These are phyloP conservation scores for Lacanobia wlatinum DNA, from an alignment of 2,888 invertebrate genomes.

Conservation along the genomic window DNA sequence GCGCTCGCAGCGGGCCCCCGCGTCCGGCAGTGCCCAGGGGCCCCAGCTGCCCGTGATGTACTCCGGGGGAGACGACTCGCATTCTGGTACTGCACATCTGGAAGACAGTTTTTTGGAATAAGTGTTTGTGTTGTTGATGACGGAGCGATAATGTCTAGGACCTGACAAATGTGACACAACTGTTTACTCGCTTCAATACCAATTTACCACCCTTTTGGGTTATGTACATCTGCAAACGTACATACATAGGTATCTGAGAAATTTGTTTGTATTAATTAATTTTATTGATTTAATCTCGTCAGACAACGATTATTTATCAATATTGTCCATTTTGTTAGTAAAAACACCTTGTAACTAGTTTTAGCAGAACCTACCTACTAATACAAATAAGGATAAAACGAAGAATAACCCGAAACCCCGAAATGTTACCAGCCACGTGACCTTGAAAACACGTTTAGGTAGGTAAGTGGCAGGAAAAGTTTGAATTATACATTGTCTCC, in stretches of 20 bases:
- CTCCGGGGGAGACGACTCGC: conserved; percentile 78
- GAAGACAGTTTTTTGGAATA: not conserved
- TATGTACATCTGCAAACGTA: no score
- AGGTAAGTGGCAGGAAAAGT: not conserved
- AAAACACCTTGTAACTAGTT: no score
- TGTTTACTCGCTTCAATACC: no score
- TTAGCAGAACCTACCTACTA: no score
- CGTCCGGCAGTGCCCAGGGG: conserved; percentile 80
- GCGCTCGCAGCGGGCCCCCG: conserved; percentile 77
- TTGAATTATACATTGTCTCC: not conserved
- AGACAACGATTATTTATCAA: no score
- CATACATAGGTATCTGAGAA: no score
- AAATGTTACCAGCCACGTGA: conserved; percentile 1
- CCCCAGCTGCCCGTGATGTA: conserved; percentile 79
- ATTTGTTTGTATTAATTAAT: no score
- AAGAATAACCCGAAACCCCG: not conserved
- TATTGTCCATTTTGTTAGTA: not conserved
- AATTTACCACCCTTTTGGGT: no score
- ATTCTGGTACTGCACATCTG: conserved; percentile 87
- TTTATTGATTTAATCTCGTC: no score
- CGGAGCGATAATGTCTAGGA: not conserved
- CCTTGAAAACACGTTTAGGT: conserved; percentile 34
- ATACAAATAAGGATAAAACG: no score
- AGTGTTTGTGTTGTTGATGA: not conserved
- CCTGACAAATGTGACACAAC: no score